Evolutionary conservation across 2,113 vertebrate genomes (phyloP).

Genomic region (Rousettus leschenaultii): DNA sequence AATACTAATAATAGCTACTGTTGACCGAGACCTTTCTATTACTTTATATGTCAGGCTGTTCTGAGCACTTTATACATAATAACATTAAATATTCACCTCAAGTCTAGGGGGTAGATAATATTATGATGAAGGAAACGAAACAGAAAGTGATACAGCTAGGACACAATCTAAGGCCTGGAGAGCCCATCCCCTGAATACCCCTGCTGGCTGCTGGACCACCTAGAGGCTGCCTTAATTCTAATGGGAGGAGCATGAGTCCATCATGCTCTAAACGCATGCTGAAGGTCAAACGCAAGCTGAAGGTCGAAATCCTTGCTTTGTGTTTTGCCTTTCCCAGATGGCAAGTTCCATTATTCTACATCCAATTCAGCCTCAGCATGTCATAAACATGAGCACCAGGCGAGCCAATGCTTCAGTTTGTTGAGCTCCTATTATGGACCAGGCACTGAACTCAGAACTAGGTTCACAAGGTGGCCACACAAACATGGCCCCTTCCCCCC

Average conservation of each 20-base stretch:
- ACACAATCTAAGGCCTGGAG: neutral
- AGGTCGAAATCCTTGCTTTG: neutral
- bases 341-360: neutral
- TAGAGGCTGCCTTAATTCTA: neutral
- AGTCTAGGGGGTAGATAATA: too few relatives aligned
- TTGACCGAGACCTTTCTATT: neutral
- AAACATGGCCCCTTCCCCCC: neutral
- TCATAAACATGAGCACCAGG: neutral
- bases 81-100: neutral
- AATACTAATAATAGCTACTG: neutral
- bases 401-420: neutral
- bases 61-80: neutral
- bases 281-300: neutral
- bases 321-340: neutral
- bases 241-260: neutral
- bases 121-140: neutral
- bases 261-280: neutral
- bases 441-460: neutral
- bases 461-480: too few relatives aligned
- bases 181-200: neutral
- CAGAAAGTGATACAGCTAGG: neutral
- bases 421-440: neutral
- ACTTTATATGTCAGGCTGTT: neutral
- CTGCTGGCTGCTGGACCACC: neutral
- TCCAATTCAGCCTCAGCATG: neutral